Percentiles rank a stretch among this genome's conserved stretches.
phyloP scores from a whole-genome alignment of 2,888 invertebrate genomes.

The Polydrusus tereticollis region DNA sequence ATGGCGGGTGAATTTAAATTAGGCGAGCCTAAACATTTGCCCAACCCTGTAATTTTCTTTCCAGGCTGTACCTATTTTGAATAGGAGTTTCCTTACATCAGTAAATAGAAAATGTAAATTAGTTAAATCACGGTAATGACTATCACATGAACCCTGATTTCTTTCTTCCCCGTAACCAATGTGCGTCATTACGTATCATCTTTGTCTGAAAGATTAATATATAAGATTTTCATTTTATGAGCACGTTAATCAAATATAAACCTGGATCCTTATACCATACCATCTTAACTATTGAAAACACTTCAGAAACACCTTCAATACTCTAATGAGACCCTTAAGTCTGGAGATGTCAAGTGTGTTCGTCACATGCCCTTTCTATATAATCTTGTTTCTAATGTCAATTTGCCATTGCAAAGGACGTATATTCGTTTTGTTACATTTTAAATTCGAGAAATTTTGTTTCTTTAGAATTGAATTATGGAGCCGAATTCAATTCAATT shows the following conservation, averaged over 20 bases:
- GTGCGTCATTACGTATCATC: no score
- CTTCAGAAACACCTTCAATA: conserved; percentile 50
- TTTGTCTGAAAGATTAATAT: no score
- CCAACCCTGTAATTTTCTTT: no score
- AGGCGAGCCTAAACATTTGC: no score
- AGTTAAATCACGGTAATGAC: no score
- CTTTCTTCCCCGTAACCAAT: no score
- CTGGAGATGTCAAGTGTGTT: conserved; percentile 49
- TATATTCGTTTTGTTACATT: conserved; percentile 30
- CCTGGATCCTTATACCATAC: conserved; percentile 34
- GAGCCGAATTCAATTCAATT: no score
- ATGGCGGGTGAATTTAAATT: no score
- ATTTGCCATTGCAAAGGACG: conserved; percentile 36
- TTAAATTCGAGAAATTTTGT: conserved; percentile 22
- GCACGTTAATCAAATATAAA: conserved; percentile 15
- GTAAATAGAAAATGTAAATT: no score
- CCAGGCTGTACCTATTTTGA: no score
- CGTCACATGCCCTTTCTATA: conserved; percentile 51
- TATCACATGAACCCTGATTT: no score
- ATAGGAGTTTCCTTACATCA: no score
- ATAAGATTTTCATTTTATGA: background rate
- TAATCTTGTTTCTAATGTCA: conserved; percentile 48
- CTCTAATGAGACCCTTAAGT: conserved; percentile 54
- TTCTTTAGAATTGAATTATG: conserved; percentile 1
- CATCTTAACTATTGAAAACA: conserved; percentile 53